phyloP scores from a whole-genome alignment of 2,888 invertebrate genomes.

The Tuberolachnus salignus region DNA sequence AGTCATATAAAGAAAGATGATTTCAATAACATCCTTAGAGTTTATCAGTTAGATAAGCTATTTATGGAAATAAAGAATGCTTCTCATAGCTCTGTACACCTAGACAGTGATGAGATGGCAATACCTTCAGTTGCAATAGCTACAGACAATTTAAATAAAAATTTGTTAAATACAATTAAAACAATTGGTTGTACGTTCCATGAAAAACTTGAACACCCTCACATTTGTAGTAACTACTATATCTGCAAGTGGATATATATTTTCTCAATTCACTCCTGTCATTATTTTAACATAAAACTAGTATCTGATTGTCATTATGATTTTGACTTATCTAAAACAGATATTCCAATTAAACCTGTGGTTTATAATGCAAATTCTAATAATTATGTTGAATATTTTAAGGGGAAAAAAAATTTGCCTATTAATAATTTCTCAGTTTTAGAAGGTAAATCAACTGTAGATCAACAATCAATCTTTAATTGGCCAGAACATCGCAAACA shows the following conservation, averaged over 20 bases:
- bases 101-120: not conserved
- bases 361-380: not conserved
- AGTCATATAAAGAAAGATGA: not conserved
- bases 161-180: constrained; percentile 6
- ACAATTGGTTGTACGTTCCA: constrained; percentile 38
- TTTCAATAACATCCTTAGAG: constrained; percentile 17
- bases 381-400: not conserved
- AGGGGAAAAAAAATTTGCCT: not conserved
- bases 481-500: not conserved
- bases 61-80: constrained; percentile 41
- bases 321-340: not conserved
- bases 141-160: constrained; percentile 32
- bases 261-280: too few relatives aligned
- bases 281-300: too few relatives aligned
- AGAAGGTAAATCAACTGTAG: not conserved
- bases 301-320: too few relatives aligned
- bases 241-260: too few relatives aligned
- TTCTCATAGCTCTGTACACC: not conserved
- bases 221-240: constrained; percentile 5
- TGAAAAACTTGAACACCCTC: constrained; percentile 1
- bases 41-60: constrained; percentile 48
- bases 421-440: constrained; percentile 7
- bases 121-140: constrained; percentile 47
- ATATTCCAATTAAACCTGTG: not conserved
- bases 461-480: constrained; percentile 12